phyloP scores from a whole-genome alignment of 2,113 vertebrate species.

The Gymnogyps californianus region DNA sequence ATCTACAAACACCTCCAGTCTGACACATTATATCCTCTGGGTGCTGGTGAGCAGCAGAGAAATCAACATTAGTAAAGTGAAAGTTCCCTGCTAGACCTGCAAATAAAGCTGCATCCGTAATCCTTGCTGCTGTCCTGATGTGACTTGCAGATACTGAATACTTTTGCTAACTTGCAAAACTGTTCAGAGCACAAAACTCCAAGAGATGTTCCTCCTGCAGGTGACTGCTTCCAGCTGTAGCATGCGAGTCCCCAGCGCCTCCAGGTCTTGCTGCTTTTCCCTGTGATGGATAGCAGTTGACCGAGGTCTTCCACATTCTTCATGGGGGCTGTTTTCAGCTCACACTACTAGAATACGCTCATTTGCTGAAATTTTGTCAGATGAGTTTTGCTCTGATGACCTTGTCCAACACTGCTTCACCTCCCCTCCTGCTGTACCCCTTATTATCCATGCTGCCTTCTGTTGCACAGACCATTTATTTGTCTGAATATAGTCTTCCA shows the following conservation, averaged over 20 bases:
- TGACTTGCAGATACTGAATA: not conserved
- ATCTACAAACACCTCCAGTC: not conserved
- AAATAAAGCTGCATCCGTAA: not conserved
- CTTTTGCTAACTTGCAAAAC: not conserved
- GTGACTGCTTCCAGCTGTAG: not conserved
- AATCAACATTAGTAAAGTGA: not conserved
- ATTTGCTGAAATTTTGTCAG: not conserved
- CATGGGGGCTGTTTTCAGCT: not conserved
- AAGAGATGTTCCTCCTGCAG: not conserved
- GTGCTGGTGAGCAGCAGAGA: not conserved
- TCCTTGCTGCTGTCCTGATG: not conserved
- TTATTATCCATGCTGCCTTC: not conserved
- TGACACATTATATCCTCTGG: not conserved
- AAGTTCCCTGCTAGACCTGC: not conserved
- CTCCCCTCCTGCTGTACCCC: not conserved
- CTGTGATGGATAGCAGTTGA: rapidly evolving
- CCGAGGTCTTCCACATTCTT: not conserved
- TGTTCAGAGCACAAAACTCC: not conserved
- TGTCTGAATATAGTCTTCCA: not conserved
- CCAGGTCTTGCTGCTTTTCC: not conserved
- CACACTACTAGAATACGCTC: rapidly evolving
- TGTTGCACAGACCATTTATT: not conserved
- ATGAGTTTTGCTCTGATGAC: not conserved
- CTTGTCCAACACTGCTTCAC: not conserved
- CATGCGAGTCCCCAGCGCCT: not conserved